A percentile compares a stretch with the other conserved stretches of the same genome.
Evolutionary conservation across 2,113 vertebrate species (phyloP).

Genomic region (Echinops telfairi): DNA sequence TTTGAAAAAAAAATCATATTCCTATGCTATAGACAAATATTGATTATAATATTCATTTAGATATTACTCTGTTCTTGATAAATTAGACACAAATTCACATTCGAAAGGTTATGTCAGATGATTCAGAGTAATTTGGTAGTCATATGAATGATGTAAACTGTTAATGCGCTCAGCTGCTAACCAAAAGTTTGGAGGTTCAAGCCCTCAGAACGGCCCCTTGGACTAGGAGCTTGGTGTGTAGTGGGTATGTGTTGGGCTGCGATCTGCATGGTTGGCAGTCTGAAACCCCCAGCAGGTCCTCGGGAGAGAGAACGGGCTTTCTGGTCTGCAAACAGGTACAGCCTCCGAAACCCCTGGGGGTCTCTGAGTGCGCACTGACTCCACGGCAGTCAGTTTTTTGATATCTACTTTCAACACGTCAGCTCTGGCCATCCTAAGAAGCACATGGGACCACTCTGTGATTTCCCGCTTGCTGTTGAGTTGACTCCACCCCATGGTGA

Average conservation of each 20-base stretch:
- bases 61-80: background rate
- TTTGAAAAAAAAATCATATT: constrained; percentile 15
- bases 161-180: background rate
- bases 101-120: background rate
- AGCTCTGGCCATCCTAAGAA: background rate
- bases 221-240: background rate
- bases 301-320: too few relatives aligned
- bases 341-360: too few relatives aligned
- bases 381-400: too few relatives aligned
- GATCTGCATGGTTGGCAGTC: too few relatives aligned
- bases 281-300: too few relatives aligned
- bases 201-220: background rate
- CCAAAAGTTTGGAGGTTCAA: background rate
- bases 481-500: background rate
- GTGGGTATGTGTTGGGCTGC: too few relatives aligned
- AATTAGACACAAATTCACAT: background rate
- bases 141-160: background rate
- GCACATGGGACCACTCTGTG: background rate
- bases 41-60: background rate
- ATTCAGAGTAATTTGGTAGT: background rate
- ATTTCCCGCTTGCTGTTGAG: background rate
- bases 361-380: too few relatives aligned
- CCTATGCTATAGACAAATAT: background rate
- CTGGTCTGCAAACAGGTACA: too few relatives aligned
- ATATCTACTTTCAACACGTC: background rate